Percentiles rank a stretch among this genome's conserved stretches.
phyloP scores from a whole-genome alignment of 2,888 invertebrate species.

The Leptinotarsa tumamoca region DNA sequence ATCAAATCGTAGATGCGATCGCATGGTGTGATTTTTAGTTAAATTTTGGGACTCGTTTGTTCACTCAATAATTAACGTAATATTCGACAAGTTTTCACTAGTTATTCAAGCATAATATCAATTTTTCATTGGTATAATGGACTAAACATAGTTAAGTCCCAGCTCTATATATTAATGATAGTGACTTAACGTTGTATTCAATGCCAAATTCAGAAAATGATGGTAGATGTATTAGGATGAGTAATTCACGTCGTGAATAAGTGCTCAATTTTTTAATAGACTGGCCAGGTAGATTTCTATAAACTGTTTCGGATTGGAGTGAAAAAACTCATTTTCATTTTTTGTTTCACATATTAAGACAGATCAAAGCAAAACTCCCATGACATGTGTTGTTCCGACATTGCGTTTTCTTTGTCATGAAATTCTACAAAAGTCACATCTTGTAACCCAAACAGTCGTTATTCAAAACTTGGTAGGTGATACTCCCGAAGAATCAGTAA shows the following conservation, averaged over 20 bases:
- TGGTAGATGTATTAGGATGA: not conserved
- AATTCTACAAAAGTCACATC: conserved; percentile 26
- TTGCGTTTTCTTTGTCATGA: conserved; percentile 14
- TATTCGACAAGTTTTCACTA: conserved; percentile 16
- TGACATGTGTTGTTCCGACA: conserved; percentile 26
- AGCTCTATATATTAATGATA: conserved; percentile 13
- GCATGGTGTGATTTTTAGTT: conserved; percentile 15
- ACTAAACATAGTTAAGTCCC: conserved; percentile 16
- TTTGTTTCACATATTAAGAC: conserved; percentile 15
- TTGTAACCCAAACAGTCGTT: conserved; percentile 15
- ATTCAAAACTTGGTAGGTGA: conserved; percentile 14
- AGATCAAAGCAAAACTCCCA: conserved; percentile 18
- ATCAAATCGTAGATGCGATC: conserved; percentile 15
- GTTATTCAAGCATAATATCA: conserved; percentile 16
- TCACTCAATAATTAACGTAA: conserved; percentile 20
- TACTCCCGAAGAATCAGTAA: conserved; percentile 19
- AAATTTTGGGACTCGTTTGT: conserved; percentile 12
- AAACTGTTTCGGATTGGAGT: conserved; percentile 7
- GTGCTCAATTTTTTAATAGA: not conserved
- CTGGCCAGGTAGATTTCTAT: conserved; percentile 6
- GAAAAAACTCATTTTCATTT: conserved; percentile 19
- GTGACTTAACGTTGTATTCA: too few relatives aligned
- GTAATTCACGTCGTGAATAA: not conserved
- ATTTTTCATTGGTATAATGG: conserved; percentile 9
- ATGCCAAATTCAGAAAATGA: not conserved